phyloP scores from a whole-genome alignment of 2,113 vertebrate species.

The Anarhynchus alexandrinus region DNA sequence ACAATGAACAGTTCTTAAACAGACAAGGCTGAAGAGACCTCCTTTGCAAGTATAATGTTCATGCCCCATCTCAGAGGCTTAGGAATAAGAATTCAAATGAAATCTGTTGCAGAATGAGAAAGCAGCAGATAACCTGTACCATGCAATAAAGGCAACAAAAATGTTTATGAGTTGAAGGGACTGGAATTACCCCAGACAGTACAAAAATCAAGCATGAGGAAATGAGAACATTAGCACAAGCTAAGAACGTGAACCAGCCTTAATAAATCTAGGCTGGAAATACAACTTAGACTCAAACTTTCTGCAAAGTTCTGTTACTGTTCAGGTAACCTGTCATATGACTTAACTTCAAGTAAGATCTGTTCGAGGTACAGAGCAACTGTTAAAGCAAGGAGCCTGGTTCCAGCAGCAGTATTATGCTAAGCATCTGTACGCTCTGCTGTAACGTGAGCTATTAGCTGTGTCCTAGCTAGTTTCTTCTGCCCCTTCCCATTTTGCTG shows the following conservation, averaged over 20 bases:
- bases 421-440: not conserved
- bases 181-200: not conserved
- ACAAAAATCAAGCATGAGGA: not conserved
- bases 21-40: not conserved
- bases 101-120: not conserved
- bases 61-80: not conserved
- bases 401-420: not conserved
- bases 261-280: not conserved
- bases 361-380: not conserved
- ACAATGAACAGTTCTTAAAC: not conserved
- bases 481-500: not conserved
- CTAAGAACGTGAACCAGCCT: not conserved
- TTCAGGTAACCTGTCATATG: not conserved
- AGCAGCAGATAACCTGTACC: not conserved
- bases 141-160: not conserved
- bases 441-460: not conserved
- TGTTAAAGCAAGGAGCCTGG: not conserved
- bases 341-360: not conserved
- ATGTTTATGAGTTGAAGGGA: not conserved
- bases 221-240: not conserved
- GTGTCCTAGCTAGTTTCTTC: not conserved
- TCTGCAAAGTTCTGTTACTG: not conserved
- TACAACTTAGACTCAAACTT: not conserved
- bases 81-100: not conserved
- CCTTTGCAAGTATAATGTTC: not conserved